These are phyloP conservation scores for Hartigia nigra DNA, from an alignment of 2,888 invertebrate species.

Conservation along the genomic window DNA sequence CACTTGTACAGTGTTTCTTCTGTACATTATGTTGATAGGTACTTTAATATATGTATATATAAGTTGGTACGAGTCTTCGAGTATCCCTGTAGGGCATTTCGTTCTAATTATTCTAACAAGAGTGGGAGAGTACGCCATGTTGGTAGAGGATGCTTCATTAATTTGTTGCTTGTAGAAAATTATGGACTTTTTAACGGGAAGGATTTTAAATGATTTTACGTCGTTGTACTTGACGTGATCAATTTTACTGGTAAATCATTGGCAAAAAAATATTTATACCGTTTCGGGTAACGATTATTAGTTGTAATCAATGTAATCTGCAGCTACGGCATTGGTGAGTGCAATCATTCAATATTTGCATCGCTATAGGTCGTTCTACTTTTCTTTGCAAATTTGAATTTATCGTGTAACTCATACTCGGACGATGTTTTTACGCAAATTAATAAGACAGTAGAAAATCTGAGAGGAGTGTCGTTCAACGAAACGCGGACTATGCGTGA, in stretches of 20 bases:
- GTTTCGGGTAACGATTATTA: too few relatives aligned
- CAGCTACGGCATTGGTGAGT: too few relatives aligned
- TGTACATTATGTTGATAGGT: not conserved
- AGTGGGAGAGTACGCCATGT: not conserved
- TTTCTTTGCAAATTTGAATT: not conserved
- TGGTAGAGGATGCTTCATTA: not conserved
- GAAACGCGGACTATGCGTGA: not conserved
- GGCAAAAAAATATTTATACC: too few relatives aligned
- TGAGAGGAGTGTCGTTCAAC: not conserved
- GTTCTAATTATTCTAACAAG: not conserved
- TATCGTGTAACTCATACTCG: not conserved
- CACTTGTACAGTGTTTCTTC: not conserved
- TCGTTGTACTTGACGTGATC: not conserved
- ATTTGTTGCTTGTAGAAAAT: not conserved
- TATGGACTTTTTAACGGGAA: not conserved
- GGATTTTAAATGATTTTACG: not conserved
- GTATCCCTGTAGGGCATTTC: not conserved
- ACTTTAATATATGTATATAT: not conserved
- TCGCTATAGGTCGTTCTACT: not conserved
- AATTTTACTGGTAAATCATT: too few relatives aligned
- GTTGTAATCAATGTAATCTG: too few relatives aligned
- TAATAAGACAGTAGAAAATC: not conserved
- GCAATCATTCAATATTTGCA: not conserved
- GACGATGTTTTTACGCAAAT: not conserved
- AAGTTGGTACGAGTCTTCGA: not conserved